Conservation (phyloP, 2,797 vertebrate genomes). For the Iguana delicatissima region DNA sequence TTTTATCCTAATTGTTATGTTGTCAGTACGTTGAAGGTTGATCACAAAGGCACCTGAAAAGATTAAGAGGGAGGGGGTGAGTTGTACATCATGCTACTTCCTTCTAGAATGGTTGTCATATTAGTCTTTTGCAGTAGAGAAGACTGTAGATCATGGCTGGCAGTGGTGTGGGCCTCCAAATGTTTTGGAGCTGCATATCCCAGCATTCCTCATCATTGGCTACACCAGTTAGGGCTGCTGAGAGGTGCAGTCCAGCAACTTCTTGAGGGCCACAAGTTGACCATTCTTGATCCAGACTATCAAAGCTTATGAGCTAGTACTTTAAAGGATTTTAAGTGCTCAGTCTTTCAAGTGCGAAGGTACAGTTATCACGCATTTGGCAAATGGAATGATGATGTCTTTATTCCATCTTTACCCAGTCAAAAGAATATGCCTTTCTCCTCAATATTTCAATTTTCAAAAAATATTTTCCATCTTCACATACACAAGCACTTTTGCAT, state of each 20-base stretch:
- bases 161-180: too few species aligned
- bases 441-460: neutral
- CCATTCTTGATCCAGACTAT: too few species aligned
- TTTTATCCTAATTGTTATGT: slow-evolving; percentile 67
- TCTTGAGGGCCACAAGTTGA: too few species aligned
- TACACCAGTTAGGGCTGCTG: too few species aligned
- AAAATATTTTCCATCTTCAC: neutral
- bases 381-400: rapidly evolving
- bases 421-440: neutral
- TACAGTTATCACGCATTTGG: neutral
- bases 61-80: slow-evolving; percentile 13
- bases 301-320: neutral
- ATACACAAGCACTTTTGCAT: too few species aligned
- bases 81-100: neutral
- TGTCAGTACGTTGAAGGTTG: slow-evolving; percentile 50
- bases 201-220: too few species aligned
- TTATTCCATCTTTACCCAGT: neutral
- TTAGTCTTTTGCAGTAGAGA: neutral
- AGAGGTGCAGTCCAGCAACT: too few species aligned
- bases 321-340: neutral
- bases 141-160: too few species aligned
- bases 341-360: neutral
- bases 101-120: neutral
- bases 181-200: too few species aligned
- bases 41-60: slow-evolving; percentile 67